Percentiles rank a stretch among this genome's conserved stretches.
These are phyloP conservation scores for Leucania comma DNA, from an alignment of 2,888 invertebrate genomes.

Conservation along the genomic window DNA sequence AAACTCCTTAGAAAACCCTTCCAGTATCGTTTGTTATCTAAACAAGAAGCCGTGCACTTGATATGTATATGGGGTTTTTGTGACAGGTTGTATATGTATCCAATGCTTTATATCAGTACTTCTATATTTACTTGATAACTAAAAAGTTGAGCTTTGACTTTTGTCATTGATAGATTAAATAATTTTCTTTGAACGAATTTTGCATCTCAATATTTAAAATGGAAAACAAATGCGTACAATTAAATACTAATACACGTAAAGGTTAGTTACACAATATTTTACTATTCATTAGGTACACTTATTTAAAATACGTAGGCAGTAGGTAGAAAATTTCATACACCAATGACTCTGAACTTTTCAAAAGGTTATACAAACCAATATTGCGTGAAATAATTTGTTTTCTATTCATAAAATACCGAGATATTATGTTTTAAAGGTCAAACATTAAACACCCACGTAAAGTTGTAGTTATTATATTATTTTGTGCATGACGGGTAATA, in stretches of 20 bases:
- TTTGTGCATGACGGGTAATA: not conserved
- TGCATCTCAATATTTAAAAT: not conserved
- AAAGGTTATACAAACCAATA: constrained; percentile 6
- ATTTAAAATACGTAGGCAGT: not conserved
- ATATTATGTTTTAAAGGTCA: not conserved
- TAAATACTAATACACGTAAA: no score
- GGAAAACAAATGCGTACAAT: no score
- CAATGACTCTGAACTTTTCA: constrained; percentile 5
- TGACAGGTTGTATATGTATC: no score
- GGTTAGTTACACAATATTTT: no score
- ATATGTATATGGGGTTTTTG: no score
- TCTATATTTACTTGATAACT: no score
- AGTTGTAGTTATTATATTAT: not conserved
- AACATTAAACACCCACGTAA: not conserved
- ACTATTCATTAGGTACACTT: not conserved
- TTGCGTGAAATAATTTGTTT: not conserved
- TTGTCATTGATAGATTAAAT: not conserved
- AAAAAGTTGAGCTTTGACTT: not conserved
- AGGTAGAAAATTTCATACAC: not conserved
- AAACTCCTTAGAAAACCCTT: no score
- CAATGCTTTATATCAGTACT: no score
- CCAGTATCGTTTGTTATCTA: no score
- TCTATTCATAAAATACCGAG: not conserved
- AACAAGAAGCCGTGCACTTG: no score
- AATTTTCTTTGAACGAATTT: not conserved